Percentiles rank a stretch among this genome's conserved stretches.
Evolutionary conservation across 1,140 invertebrate species (phyloP).

Genomic region (Leptinotarsa defecta): DNA sequence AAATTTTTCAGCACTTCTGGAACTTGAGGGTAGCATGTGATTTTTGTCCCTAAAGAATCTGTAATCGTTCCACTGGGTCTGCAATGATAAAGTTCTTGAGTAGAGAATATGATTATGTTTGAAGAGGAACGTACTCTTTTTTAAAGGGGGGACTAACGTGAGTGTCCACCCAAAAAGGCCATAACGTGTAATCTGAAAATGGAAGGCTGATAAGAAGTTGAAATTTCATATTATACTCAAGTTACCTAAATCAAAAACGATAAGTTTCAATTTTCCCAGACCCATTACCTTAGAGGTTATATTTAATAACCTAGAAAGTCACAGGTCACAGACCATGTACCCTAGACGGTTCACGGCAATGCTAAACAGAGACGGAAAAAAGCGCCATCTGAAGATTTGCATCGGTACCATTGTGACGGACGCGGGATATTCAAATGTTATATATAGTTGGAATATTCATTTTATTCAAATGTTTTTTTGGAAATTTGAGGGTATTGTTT

Average conservation of each 20-base stretch:
- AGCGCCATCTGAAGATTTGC: no score
- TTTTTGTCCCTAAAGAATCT: constrained; percentile 59
- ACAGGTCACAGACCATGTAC: no score
- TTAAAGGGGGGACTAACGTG: constrained; percentile 70
- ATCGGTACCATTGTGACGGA: no score
- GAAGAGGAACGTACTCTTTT: constrained; percentile 54
- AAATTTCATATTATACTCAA: constrained; percentile 27
- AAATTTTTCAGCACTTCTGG: constrained; percentile 66
- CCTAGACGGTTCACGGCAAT: no score
- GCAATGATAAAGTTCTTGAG: constrained; percentile 30
- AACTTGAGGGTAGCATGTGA: constrained; percentile 66
- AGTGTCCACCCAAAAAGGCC: constrained; percentile 79
- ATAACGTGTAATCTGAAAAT: constrained; percentile 75
- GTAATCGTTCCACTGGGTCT: constrained; percentile 60
- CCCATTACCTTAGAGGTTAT: constrained; percentile 24
- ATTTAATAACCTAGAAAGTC: no score
- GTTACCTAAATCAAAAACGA: constrained; percentile 65
- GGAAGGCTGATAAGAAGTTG: not conserved
- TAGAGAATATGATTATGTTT: constrained; percentile 2
- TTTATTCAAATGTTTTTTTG: no score
- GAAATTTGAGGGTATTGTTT: no score
- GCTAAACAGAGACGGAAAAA: no score
- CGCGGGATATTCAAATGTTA: no score
- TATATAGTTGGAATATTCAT: no score
- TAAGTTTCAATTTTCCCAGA: constrained; percentile 53